Evolutionary conservation across 2,888 invertebrate genomes (phyloP).

Genomic region (Nycteola revayana): DNA sequence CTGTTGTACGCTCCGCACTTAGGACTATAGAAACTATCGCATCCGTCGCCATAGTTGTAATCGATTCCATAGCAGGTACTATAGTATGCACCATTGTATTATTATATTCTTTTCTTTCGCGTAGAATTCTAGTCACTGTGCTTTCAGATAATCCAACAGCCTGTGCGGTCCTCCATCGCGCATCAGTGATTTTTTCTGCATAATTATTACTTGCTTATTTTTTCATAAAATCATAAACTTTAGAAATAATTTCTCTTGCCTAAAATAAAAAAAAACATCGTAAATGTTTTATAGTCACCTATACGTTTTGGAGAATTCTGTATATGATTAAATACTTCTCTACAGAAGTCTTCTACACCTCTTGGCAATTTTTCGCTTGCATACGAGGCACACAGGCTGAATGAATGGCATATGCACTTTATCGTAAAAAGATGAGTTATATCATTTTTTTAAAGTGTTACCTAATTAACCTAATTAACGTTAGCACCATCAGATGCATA

Average conservation of each 20-base stretch:
- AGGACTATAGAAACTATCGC: background rate
- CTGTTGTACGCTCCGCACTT: background rate
- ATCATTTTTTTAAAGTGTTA: constrained; percentile 17
- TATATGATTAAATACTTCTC: constrained; percentile 19
- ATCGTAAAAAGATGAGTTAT: constrained; percentile 17
- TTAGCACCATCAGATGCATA: constrained; percentile 26
- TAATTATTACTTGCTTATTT: background rate
- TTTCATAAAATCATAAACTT: background rate
- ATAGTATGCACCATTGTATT: background rate
- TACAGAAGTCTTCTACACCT: constrained; percentile 7
- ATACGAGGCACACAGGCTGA: constrained; percentile 1
- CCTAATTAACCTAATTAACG: no score
- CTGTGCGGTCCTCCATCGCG: constrained; percentile 1
- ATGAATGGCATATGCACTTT: constrained; percentile 16
- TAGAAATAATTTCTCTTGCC: background rate
- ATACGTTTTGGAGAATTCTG: constrained; percentile 20
- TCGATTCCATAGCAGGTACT: background rate
- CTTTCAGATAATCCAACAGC: constrained; percentile 1
- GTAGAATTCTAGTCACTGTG: constrained; percentile 1
- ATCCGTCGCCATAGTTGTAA: background rate
- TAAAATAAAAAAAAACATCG: background rate
- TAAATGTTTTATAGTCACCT: constrained; percentile 18
- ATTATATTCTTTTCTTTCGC: background rate
- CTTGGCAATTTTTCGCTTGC: background rate
- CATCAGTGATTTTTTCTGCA: background rate